Conservation (phyloP, 2,888 invertebrate species). For the Nephrocerus scutellatus region DNA sequence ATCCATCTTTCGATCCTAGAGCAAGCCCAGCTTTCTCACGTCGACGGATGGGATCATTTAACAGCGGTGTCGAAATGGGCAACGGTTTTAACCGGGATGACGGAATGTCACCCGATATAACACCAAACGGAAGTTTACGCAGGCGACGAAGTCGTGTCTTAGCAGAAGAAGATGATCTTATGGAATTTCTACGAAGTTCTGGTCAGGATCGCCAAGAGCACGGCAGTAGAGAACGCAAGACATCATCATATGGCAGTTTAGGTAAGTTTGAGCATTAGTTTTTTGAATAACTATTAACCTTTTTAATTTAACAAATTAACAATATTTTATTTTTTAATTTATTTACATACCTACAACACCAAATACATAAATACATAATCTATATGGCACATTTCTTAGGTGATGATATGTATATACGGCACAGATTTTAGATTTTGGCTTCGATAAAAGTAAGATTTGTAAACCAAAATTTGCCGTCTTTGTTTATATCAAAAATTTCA, state of each 20-base stretch:
- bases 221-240: slow-evolving; percentile 64
- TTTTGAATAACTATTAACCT: neutral
- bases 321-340: too few relatives aligned
- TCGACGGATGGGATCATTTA: slow-evolving; percentile 61
- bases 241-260: slow-evolving; percentile 67
- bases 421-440: too few relatives aligned
- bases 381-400: too few relatives aligned
- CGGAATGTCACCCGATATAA: slow-evolving; percentile 59
- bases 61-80: slow-evolving; percentile 45
- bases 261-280: slow-evolving; percentile 49
- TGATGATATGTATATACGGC: too few relatives aligned
- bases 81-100: slow-evolving; percentile 37
- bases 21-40: slow-evolving; percentile 63
- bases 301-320: too few relatives aligned
- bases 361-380: too few relatives aligned
- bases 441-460: too few relatives aligned
- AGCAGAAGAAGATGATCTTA: slow-evolving; percentile 77
- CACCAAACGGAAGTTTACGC: slow-evolving; percentile 81
- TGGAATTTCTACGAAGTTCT: slow-evolving; percentile 75
- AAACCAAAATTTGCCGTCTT: too few relatives aligned
- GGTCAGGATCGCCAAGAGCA: slow-evolving; percentile 72
- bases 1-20: slow-evolving; percentile 69
- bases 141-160: slow-evolving; percentile 73
- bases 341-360: neutral
- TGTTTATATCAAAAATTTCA: too few relatives aligned